Conservation (phyloP, 2,888 invertebrate species). For the Hyposoter dolosus region DNA sequence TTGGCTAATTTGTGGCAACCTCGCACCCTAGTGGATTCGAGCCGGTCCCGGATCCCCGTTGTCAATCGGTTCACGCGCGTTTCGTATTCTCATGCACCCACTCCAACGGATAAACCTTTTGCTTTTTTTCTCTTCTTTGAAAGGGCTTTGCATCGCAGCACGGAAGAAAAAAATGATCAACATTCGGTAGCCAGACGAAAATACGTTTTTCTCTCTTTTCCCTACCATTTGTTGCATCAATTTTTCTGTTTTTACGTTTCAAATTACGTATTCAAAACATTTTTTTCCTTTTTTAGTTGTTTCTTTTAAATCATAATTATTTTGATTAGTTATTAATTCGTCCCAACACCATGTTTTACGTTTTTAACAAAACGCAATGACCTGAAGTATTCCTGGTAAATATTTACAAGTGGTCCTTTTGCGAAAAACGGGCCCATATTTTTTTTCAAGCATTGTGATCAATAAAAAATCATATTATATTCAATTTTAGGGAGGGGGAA, state of each 20-base stretch:
- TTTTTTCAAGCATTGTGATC: no score
- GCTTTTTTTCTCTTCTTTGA: background rate
- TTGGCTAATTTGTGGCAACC: conserved; percentile 82
- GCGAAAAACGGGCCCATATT: no score
- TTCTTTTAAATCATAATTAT: no score
- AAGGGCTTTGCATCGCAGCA: background rate
- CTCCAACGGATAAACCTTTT: conserved; percentile 49
- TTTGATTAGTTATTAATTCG: no score
- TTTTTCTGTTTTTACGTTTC: background rate
- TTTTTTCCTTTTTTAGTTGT: background rate
- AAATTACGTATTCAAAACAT: background rate
- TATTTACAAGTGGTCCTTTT: no score
- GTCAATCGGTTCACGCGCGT: conserved; percentile 69
- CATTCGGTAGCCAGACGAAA: background rate
- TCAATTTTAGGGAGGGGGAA: no score
- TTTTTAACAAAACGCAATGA: no score
- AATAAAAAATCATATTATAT: no score
- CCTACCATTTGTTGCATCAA: background rate
- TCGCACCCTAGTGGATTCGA: conserved; percentile 69
- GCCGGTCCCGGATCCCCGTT: conserved; percentile 66
- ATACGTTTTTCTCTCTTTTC: background rate
- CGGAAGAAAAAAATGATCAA: background rate
- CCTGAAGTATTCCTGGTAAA: no score
- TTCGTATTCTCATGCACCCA: conserved; percentile 79
- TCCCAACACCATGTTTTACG: no score